phyloP scores from a whole-genome alignment of 1,140 invertebrate genomes.

The Zaprionus camerounensis region DNA sequence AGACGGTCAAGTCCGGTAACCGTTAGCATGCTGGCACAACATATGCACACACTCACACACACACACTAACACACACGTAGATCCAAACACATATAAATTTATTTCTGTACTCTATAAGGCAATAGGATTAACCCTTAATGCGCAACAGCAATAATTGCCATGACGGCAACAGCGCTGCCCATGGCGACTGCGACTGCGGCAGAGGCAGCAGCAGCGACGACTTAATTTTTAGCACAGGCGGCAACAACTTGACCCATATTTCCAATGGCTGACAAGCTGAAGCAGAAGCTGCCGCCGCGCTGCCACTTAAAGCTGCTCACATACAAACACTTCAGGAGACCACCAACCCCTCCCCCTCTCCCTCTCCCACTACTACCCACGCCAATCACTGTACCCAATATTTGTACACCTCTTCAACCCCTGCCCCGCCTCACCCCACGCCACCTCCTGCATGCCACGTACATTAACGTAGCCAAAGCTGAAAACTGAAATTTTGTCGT shows the following conservation, averaged over 20 bases:
- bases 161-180: conserved; percentile 40
- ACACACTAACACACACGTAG: neutral
- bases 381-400: conserved; percentile 27
- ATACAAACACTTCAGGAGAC: conserved; percentile 53
- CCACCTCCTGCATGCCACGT: conserved; percentile 23
- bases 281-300: conserved; percentile 22
- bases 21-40: conserved; percentile 27
- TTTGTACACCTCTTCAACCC: conserved; percentile 31
- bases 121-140: conserved; percentile 79
- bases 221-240: conserved; percentile 79
- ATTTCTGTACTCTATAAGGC: conserved; percentile 56
- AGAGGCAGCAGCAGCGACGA: conserved; percentile 52
- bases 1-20: conserved; percentile 25
- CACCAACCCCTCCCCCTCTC: neutral
- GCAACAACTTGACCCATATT: conserved; percentile 82
- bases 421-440: neutral
- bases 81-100: conserved; percentile 34
- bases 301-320: conserved; percentile 73
- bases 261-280: conserved; percentile 59
- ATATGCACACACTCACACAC: conserved; percentile 28
- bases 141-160: conserved; percentile 78
- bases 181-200: conserved; percentile 8
- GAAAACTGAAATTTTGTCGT: conserved; percentile 81
- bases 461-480: conserved; percentile 67
- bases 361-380: neutral